Conservation (phyloP, 2,888 invertebrate species). For the Dione vanillae region DNA sequence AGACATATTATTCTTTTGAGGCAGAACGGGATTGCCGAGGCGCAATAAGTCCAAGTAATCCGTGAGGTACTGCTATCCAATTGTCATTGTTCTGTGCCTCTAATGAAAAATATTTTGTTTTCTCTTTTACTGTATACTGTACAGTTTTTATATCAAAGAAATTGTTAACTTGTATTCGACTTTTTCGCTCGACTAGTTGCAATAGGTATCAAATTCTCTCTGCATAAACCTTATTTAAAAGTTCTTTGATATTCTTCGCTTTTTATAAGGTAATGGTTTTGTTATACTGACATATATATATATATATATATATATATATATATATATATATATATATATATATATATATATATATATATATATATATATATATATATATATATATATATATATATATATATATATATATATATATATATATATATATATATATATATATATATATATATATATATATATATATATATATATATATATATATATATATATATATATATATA, state of each 20-base stretch:
- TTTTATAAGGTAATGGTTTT: not conserved
- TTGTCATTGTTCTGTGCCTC: constrained; percentile 73
- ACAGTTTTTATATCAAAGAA: constrained; percentile 53
- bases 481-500: too few species aligned
- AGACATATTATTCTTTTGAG: constrained; percentile 84
- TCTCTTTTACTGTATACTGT: constrained; percentile 56
- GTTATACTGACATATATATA: not conserved
- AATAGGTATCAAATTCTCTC: constrained; percentile 28
- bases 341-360: too few species aligned
- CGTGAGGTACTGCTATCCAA: constrained; percentile 77
- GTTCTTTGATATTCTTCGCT: constrained; percentile 8
- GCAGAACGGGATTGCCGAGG: constrained; percentile 69
- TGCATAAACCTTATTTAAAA: constrained; percentile 35
- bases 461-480: too few species aligned
- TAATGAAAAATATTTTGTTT: constrained; percentile 81
- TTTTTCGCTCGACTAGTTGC: constrained; percentile 40
- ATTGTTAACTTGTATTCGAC: constrained; percentile 48
- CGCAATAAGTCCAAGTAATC: constrained; percentile 79
- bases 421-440: too few species aligned
- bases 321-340: too few species aligned
- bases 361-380: too few species aligned
- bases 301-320: not conserved
- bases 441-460: too few species aligned
- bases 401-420: too few species aligned
- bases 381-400: too few species aligned